phyloP scores from a whole-genome alignment of 2,888 invertebrate species.

The Saturnia japonica region DNA sequence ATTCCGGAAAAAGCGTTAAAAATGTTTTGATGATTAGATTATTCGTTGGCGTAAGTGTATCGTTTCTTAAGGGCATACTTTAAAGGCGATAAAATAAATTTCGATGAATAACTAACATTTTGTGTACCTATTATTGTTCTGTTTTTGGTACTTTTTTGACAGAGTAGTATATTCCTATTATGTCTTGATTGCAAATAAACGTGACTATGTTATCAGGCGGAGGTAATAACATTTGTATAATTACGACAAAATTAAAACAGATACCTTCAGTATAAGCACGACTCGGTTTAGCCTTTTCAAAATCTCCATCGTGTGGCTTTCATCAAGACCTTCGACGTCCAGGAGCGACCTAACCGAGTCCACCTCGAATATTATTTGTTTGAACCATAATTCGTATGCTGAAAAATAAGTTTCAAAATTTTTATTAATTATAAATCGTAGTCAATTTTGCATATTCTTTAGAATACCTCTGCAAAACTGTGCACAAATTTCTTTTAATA shows the following conservation, averaged over 20 bases:
- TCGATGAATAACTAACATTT: no score
- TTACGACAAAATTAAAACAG: conserved; percentile 24
- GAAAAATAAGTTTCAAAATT: conserved; percentile 43
- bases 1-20: no score
- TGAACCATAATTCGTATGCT: conserved; percentile 99
- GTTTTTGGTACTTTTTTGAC: no score
- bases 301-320: conserved; percentile 95
- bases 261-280: conserved; percentile 94
- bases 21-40: no score
- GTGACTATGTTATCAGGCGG: neutral
- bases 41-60: no score
- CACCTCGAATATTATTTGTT: conserved; percentile 98
- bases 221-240: neutral
- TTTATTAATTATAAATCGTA: neutral
- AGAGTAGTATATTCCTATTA: no score
- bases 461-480: no score
- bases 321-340: conserved; percentile 89
- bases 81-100: no score
- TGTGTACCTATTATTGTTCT: no score
- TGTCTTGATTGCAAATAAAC: neutral
- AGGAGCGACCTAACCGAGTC: conserved; percentile 95
- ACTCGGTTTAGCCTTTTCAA: conserved; percentile 95
- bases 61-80: no score
- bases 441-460: no score
- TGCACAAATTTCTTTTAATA: no score